Evolutionary conservation across 2,888 invertebrate species (phyloP).

Genomic region (Anoplius nigerrimus): DNA sequence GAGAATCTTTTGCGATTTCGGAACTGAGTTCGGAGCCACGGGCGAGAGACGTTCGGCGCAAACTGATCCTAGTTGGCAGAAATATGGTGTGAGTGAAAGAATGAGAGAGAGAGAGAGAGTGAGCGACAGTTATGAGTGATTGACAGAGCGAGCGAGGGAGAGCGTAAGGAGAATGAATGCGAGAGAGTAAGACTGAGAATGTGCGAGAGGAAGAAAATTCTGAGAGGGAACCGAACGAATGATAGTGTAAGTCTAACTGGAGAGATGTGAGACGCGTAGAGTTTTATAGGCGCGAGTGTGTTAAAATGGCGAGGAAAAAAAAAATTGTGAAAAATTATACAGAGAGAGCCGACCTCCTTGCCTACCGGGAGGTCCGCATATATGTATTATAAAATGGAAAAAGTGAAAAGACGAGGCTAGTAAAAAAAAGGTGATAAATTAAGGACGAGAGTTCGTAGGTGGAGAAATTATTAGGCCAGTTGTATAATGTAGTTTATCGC

Average conservation of each 20-base stretch:
- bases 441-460: constrained; percentile 58
- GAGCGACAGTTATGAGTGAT: constrained; percentile 44
- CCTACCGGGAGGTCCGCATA: constrained; percentile 74
- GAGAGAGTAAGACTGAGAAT: constrained; percentile 37
- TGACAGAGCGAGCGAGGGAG: constrained; percentile 21
- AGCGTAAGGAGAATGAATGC: constrained; percentile 19
- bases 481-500: constrained; percentile 53
- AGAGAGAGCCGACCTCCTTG: constrained; percentile 74
- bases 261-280: constrained; percentile 56
- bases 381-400: constrained; percentile 66
- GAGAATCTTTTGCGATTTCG: constrained; percentile 53
- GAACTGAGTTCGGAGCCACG: constrained; percentile 73
- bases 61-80: constrained; percentile 69
- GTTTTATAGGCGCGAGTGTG: too few species aligned
- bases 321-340: constrained; percentile 71
- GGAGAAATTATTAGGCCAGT: constrained; percentile 67
- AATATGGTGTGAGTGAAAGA: constrained; percentile 35
- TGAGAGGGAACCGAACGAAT: constrained; percentile 46
- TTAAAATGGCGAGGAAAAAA: constrained; percentile 42
- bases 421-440: constrained; percentile 72
- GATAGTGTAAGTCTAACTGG: constrained; percentile 44
- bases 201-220: constrained; percentile 24
- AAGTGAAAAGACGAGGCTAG: constrained; percentile 63
- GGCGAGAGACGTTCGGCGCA: constrained; percentile 75
- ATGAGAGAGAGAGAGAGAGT: constrained; percentile 23